phyloP scores from a whole-genome alignment of 2,113 vertebrate species.

The Menura novaehollandiae region DNA sequence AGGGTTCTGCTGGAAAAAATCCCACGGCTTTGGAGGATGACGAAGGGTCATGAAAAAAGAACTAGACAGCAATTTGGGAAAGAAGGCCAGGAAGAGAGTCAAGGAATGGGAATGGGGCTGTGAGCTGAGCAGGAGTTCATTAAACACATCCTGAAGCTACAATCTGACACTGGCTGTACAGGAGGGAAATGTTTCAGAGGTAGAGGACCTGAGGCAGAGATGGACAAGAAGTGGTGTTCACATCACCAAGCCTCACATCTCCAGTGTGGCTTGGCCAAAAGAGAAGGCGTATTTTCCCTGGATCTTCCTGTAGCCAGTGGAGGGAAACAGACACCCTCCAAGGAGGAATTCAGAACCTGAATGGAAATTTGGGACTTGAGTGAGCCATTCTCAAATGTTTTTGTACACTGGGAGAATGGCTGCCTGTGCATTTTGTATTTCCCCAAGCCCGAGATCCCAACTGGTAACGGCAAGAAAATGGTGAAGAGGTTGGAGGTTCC shows the following conservation, averaged over 20 bases:
- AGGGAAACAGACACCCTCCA: background rate
- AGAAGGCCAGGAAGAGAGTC: background rate
- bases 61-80: background rate
- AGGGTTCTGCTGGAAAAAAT: background rate
- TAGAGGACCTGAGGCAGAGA: background rate
- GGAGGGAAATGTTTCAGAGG: background rate
- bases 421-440: background rate
- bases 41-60: background rate
- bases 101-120: background rate
- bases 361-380: background rate
- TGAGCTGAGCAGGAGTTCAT: background rate
- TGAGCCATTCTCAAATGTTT: fast-evolving
- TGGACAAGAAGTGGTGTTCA: background rate
- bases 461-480: background rate
- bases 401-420: background rate
- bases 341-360: background rate
- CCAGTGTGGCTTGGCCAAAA: background rate
- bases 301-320: background rate
- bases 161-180: background rate
- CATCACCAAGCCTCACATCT: background rate
- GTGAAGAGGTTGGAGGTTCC: background rate
- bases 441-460: background rate
- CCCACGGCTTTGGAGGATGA: background rate
- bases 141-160: background rate
- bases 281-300: background rate